phyloP scores from a whole-genome alignment of 2,797 vertebrate species.

The Thalassophryne amazonica region DNA sequence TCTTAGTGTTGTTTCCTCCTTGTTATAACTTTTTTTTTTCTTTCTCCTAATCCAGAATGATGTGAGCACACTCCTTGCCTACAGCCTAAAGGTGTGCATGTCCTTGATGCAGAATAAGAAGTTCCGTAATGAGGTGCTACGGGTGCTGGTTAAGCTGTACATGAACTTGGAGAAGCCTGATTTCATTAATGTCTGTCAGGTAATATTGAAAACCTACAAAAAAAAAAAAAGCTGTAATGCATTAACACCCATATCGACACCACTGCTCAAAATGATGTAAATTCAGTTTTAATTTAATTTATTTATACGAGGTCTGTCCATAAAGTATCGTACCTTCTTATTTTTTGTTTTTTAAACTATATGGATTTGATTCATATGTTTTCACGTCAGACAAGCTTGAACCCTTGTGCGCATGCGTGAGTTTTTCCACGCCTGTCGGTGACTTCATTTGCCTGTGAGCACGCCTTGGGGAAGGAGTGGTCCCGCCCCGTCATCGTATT shows the following conservation, averaged over 20 bases:
- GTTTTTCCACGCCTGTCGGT: no score
- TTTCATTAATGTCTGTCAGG: conserved; percentile 99
- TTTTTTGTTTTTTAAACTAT: no score
- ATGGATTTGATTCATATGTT: no score
- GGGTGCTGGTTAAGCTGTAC: conserved; percentile 97
- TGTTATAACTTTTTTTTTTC: not conserved
- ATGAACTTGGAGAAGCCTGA: conserved; percentile 99
- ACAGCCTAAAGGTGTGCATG: conserved; percentile 99
- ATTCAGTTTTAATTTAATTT: no score
- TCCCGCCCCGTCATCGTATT: no score
- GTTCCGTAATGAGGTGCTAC: conserved; percentile 93
- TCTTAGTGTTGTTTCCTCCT: not conserved
- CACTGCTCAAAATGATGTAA: no score
- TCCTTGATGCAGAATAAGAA: conserved; percentile 99
- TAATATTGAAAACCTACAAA: conserved; percentile 49
- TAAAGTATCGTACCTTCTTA: no score
- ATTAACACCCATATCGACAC: not conserved
- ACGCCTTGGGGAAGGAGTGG: no score
- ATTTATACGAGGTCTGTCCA: no score
- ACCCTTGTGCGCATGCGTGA: no score
- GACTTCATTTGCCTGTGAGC: no score
- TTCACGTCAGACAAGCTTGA: no score
- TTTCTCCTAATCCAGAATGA: conserved; percentile 82
- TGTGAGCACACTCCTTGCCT: conserved; percentile 93
- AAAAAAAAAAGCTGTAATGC: not conserved